phyloP scores from a whole-genome alignment of 2,797 vertebrate species.

The Hydrolagus colliei region DNA sequence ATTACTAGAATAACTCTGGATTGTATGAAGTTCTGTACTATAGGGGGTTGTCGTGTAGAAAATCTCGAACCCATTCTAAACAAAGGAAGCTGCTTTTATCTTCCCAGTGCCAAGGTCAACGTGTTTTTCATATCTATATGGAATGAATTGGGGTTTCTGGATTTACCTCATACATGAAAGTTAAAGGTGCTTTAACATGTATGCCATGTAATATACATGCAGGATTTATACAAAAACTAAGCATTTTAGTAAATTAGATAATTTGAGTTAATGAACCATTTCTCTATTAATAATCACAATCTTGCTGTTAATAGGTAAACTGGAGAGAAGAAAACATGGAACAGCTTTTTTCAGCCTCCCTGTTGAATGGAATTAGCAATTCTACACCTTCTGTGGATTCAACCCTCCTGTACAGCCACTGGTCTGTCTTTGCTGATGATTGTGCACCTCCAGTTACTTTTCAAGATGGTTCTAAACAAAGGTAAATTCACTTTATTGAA shows the following conservation, averaged over 20 bases:
- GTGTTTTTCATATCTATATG: too few relatives aligned
- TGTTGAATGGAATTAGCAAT: conserved; percentile 37
- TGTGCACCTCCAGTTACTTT: conserved; percentile 22
- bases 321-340: conserved; percentile 42
- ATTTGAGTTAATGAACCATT: neutral
- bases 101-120: too few relatives aligned
- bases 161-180: too few relatives aligned
- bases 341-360: conserved; percentile 40
- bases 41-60: too few relatives aligned
- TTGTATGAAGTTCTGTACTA: too few relatives aligned
- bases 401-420: conserved; percentile 37
- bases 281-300: neutral
- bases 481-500: conserved; percentile 39
- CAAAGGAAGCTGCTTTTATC: too few relatives aligned
- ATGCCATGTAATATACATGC: too few relatives aligned
- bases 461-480: conserved; percentile 38
- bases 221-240: too few relatives aligned
- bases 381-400: neutral
- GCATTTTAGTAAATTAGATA: neutral
- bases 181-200: too few relatives aligned
- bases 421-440: conserved; percentile 38
- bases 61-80: too few relatives aligned
- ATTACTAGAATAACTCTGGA: too few relatives aligned
- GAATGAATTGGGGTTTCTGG: too few relatives aligned
- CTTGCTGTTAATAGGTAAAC: conserved; percentile 33